Evolutionary conservation across 2,797 vertebrate genomes (phyloP), one percentile per base, ranked within the genome.

Genomic region (Notolepis coatsorum): DNA sequence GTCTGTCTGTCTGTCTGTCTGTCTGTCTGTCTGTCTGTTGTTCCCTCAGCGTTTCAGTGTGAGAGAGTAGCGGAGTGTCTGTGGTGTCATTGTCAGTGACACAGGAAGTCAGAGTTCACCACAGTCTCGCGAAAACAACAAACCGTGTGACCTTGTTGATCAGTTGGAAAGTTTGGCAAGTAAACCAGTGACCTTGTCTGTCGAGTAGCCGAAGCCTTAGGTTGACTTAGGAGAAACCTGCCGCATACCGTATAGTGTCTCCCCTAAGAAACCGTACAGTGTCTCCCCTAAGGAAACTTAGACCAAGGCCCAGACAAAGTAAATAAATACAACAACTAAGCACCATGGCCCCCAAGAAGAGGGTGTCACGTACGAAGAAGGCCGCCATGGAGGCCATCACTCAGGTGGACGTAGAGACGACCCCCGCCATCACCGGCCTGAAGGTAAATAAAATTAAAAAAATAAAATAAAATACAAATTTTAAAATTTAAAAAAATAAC

Each of bases 271-370:
- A 48, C 23, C 8, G 18, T n/a, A n/a, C n/a, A n/a, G n/a, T n/a
- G n/a, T n/a, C n/a, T 12, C 1, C 17, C 13, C 5, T 12, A 54
- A 47, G n/a, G n/a, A 31, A 52, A 43, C 9, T 10, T 18, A 0
- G 3, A 4, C 43, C 10, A 49, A 59, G 20, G 3, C 21, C 8
- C 47, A 8, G 12, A 12, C 25, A 28, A 27, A 31, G 13, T n/a
- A n/a, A n/a, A n/a, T n/a, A n/a, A n/a, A 49, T 12, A 23, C 23
- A 48, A 3, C 51, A 61, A 27, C 23, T 39, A 9, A 57, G 7
- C 27, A 39, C 17, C 0, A 88, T 96, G 94, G 90, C 94, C 27
- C 94, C 95, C 23, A 95, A 95, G 69, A 95, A 92, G 88, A 95
- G 94, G 89, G 68, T 68, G 24, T 27, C 84, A 4, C 92, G 89